phyloP scores from a whole-genome alignment of 1,140 invertebrate species.

The Cephus cinctus region DNA sequence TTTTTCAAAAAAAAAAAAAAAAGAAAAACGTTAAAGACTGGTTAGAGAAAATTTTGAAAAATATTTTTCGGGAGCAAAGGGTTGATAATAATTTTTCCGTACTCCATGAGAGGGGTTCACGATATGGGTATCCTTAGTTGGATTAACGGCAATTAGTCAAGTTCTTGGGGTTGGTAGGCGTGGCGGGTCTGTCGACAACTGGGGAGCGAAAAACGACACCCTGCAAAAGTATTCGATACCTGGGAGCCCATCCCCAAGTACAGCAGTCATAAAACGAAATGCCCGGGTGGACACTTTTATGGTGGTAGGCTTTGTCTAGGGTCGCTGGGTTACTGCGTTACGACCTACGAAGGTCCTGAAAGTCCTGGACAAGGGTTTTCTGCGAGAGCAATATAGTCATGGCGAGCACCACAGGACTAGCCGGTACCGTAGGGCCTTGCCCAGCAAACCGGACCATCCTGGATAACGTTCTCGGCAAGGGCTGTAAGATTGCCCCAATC shows the following conservation, averaged over 20 bases:
- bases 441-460: too few relatives aligned
- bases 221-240: slow-evolving; percentile 11
- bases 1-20: too few relatives aligned
- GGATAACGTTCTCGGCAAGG: neutral
- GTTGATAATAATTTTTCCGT: too few relatives aligned
- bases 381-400: neutral
- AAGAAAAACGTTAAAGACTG: too few relatives aligned
- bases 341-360: too few relatives aligned
- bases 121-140: too few relatives aligned
- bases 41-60: too few relatives aligned
- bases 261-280: slow-evolving; percentile 23
- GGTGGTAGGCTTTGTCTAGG: slow-evolving; percentile 34
- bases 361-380: too few relatives aligned
- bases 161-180: slow-evolving; percentile 14
- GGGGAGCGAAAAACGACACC: neutral
- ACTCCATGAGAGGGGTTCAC: too few relatives aligned
- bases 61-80: too few relatives aligned
- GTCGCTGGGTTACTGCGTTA: slow-evolving; percentile 11
- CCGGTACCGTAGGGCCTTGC: neutral
- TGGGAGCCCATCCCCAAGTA: neutral
- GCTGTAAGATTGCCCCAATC: neutral
- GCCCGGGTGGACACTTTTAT: slow-evolving; percentile 40
- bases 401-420: neutral
- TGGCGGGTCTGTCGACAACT: slow-evolving; percentile 12
- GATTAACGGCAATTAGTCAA: slow-evolving; percentile 32